Conservation (phyloP, 2,797 vertebrate species). For the Poeciliopsis gracilis region DNA sequence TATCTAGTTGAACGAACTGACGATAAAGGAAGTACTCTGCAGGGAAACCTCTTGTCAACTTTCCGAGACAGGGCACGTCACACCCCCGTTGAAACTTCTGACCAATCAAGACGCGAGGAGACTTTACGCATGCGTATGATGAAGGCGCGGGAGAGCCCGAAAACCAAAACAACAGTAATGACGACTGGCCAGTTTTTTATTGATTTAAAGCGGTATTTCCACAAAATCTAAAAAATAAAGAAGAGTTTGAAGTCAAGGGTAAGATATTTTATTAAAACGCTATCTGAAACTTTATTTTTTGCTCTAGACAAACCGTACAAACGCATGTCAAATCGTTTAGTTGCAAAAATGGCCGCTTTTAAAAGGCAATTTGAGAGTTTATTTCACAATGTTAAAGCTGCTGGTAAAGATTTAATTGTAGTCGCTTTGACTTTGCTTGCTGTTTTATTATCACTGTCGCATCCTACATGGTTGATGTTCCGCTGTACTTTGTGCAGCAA, state of each 20-base stretch:
- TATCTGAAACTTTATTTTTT: neutral
- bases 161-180: constrained; percentile 56
- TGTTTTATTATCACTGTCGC: neutral
- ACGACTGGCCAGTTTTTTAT: neutral
- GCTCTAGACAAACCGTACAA: neutral
- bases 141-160: constrained; percentile 72
- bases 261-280: neutral
- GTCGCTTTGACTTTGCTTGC: neutral
- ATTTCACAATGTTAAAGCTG: neutral
- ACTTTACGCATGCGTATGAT: constrained; percentile 61
- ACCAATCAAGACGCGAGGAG: constrained; percentile 59
- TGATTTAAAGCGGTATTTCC: neutral
- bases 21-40: constrained; percentile 20
- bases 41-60: constrained; percentile 28
- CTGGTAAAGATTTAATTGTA: neutral
- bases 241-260: constrained; percentile 33
- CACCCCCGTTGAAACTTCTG: constrained; percentile 64
- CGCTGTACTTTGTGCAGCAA: neutral
- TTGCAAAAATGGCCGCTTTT: neutral
- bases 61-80: neutral
- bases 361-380: neutral
- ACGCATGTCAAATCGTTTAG: neutral
- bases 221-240: neutral
- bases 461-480: neutral
- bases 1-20: too few species aligned